Evolutionary conservation across 2,888 invertebrate species (phyloP).

Genomic region (Odiellus spinosus): DNA sequence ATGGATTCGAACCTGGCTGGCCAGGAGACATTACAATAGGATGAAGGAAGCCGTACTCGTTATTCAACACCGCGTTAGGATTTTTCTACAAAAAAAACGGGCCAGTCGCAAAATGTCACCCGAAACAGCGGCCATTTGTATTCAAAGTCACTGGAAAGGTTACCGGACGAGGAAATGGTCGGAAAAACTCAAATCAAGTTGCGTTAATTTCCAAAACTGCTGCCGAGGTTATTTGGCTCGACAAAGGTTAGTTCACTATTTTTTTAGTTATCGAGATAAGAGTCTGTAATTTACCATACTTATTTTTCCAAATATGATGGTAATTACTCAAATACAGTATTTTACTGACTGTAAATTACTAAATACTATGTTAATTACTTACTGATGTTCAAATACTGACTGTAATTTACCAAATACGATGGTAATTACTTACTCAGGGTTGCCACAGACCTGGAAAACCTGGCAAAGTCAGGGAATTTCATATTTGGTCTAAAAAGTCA

Average conservation of each 20-base stretch:
- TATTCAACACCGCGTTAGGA: conserved; percentile 44
- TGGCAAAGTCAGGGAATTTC: too few species aligned
- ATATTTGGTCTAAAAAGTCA: too few species aligned
- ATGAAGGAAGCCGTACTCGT: conserved; percentile 35
- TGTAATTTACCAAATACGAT: too few species aligned
- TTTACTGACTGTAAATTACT: too few species aligned
- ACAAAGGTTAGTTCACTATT: conserved; percentile 27
- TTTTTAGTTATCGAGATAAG: too few species aligned
- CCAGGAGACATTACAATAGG: conserved; percentile 56
- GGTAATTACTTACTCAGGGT: too few species aligned
- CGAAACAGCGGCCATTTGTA: conserved; percentile 36
- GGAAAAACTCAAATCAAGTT: conserved; percentile 38
- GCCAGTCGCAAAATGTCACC: conserved; percentile 22
- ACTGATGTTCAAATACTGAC: too few species aligned
- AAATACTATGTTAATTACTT: too few species aligned
- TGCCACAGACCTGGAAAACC: too few species aligned
- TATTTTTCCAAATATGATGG: too few species aligned
- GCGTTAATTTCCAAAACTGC: conserved; percentile 46
- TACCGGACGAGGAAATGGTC: conserved; percentile 50
- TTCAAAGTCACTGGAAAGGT: conserved; percentile 66
- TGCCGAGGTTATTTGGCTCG: conserved; percentile 50
- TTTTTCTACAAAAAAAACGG: neutral
- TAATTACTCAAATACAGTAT: too few species aligned
- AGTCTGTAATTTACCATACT: too few species aligned
- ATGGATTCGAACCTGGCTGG: conserved; percentile 45